Conservation (phyloP, 2,888 invertebrate genomes). For the Drosophila silvestris region DNA sequence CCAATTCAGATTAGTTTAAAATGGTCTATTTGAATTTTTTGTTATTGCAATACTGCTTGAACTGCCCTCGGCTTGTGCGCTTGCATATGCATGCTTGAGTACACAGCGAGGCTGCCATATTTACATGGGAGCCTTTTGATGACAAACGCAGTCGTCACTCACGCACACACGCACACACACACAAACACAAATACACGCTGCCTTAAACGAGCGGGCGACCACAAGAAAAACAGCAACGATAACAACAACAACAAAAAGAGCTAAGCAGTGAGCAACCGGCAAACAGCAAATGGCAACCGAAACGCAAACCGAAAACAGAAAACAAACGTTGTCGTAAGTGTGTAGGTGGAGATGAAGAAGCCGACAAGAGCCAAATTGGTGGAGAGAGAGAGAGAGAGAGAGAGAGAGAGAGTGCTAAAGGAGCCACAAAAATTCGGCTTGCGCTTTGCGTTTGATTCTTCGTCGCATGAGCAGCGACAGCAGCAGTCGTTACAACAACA, state of each 20-base stretch:
- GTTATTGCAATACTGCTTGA: not conserved
- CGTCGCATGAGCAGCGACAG: conserved; percentile 52
- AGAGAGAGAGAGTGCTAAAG: conserved; percentile 36
- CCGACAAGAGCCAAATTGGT: not conserved
- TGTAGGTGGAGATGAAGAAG: not conserved
- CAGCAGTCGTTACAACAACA: conserved; percentile 16
- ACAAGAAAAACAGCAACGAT: conserved; percentile 41
- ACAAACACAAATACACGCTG: conserved; percentile 22
- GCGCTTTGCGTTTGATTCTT: conserved; percentile 76
- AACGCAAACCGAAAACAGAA: conserved; percentile 60
- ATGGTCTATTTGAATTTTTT: not conserved
- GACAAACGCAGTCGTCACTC: conserved; percentile 43
- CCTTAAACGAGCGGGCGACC: conserved; percentile 36
- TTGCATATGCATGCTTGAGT: conserved; percentile 16
- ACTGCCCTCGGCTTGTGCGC: conserved; percentile 13
- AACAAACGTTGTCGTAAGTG: conserved; percentile 4
- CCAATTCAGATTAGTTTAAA: not conserved
- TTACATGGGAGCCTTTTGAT: conserved; percentile 53
- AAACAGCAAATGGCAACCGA: conserved; percentile 65
- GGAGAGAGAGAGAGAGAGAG: not conserved
- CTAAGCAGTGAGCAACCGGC: conserved; percentile 31
- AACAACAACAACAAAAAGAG: conserved; percentile 19
- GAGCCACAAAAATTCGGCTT: conserved; percentile 78
- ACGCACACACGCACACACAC: conserved; percentile 23
- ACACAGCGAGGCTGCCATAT: conserved; percentile 34